phyloP scores from a whole-genome alignment of 2,113 vertebrate species.

The Tetrax tetrax region DNA sequence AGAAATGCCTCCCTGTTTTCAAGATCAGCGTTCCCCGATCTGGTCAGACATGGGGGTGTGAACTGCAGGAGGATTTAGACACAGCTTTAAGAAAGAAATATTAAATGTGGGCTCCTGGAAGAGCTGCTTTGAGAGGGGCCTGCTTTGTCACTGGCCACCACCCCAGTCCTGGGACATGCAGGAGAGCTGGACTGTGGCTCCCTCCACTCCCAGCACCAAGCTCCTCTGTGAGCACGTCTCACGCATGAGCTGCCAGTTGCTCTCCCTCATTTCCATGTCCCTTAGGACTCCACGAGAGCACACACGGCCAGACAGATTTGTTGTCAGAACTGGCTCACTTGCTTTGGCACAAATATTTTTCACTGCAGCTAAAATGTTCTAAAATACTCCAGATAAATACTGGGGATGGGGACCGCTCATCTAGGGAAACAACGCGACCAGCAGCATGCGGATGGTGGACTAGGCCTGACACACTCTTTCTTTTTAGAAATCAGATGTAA shows the following conservation, averaged over 20 bases:
- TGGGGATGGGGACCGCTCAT: background rate
- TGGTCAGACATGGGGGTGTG: background rate
- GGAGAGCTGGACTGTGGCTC: background rate
- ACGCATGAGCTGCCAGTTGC: accelerated
- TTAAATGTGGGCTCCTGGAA: background rate
- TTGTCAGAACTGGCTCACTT: background rate
- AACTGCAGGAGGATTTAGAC: background rate
- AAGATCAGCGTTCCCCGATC: background rate
- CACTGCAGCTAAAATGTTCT: background rate
- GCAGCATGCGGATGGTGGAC: accelerated
- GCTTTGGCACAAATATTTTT: background rate
- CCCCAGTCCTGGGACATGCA: accelerated
- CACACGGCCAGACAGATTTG: background rate
- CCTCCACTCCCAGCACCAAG: background rate
- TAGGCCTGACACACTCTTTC: background rate
- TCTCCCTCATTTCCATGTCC: background rate
- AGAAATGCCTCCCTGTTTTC: background rate
- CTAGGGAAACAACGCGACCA: background rate
- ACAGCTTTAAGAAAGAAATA: background rate
- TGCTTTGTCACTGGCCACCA: background rate
- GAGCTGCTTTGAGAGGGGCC: background rate
- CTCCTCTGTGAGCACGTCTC: background rate
- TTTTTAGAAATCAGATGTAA: background rate
- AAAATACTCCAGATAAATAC: background rate
- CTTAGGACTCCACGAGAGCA: background rate